Base-by-base conservation (phyloP, 1,140 invertebrate species). In the Macrostomum lignano region DNA sequence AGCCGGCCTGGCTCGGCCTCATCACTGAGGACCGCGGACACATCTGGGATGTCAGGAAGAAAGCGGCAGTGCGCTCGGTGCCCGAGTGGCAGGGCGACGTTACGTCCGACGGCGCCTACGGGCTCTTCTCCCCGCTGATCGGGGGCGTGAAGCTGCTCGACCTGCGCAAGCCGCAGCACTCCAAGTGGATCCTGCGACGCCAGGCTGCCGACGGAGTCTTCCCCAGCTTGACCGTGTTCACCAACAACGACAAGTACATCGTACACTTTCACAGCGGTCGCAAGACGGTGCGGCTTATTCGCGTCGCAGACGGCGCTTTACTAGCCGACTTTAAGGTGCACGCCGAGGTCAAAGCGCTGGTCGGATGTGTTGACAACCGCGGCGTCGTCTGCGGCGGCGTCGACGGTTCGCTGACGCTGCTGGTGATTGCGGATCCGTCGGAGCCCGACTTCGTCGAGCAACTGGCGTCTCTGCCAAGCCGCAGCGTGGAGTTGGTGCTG, bases 161-260 rank as follows among this genome's bases (percentile, higher is more conserved):
- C 22, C 36, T 56, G 31, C 60, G 49, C 40, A 41, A 40, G 26
- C 17, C 68, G 76, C 54, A 74, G 78, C 5, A 66, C 67, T 55
- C 67, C 1, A 68, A 76, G 0, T 70, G 71, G 46, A 78, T 73
- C 1, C 73, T 81, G 30, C 82, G 91, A 38, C 74, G 75, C 9
- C 48, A 54, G 35, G 55, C 88, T 0, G 81, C 82, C 6, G 84
- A 96, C 58, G 86, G 86, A 2, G 82, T 94, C 0, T 93, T 93
- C 51, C 78, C 73, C 9, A 77, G 93, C 15, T 75, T 81, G 40
- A 77, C 76, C 29, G 69, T 75, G 58, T 94, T 96, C 49, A 88
- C 79, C 23, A 71, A 71, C 39, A 82, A 73, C 7, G 78, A 91
- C 45, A 71, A 82, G 42, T 88, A 94, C 44, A 81, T 93, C 3